Conservation (phyloP, 2,797 vertebrate species). For the Psittacula derbiana region DNA sequence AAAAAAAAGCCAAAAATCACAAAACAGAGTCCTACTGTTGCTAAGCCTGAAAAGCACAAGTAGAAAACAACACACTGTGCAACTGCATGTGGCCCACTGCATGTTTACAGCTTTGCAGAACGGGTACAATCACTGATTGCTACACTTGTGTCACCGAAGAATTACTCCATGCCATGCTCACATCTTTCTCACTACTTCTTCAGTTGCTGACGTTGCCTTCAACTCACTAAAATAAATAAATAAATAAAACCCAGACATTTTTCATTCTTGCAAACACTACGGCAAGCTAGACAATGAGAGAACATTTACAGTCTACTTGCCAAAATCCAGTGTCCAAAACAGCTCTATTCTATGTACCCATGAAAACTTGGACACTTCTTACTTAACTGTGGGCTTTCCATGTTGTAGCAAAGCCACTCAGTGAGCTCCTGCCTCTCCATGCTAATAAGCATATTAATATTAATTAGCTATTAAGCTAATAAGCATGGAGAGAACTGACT, state of each 20-base stretch:
- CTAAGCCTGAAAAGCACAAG: neutral
- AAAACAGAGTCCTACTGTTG: neutral
- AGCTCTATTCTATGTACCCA: rapidly evolving
- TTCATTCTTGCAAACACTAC: neutral
- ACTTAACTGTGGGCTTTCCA: neutral
- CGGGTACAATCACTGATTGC: neutral
- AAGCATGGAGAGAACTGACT: rapidly evolving
- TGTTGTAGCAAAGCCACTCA: neutral
- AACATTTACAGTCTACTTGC: neutral
- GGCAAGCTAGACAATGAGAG: neutral
- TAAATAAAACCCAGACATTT: neutral
- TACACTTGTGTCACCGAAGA: neutral
- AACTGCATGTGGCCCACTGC: neutral
- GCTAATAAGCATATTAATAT: rapidly evolving
- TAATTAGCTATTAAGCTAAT: too few relatives aligned
- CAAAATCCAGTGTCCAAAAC: neutral
- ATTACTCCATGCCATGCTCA: neutral
- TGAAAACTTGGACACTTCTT: neutral
- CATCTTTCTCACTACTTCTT: neutral
- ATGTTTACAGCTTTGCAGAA: neutral
- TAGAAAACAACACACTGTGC: neutral
- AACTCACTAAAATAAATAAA: neutral
- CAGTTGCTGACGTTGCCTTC: neutral
- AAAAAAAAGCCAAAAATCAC: neutral
- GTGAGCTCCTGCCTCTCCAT: neutral